These are phyloP conservation scores for Ceyx melanurus DNA, from an alignment of 2,113 vertebrate species.

Conservation along the genomic window DNA sequence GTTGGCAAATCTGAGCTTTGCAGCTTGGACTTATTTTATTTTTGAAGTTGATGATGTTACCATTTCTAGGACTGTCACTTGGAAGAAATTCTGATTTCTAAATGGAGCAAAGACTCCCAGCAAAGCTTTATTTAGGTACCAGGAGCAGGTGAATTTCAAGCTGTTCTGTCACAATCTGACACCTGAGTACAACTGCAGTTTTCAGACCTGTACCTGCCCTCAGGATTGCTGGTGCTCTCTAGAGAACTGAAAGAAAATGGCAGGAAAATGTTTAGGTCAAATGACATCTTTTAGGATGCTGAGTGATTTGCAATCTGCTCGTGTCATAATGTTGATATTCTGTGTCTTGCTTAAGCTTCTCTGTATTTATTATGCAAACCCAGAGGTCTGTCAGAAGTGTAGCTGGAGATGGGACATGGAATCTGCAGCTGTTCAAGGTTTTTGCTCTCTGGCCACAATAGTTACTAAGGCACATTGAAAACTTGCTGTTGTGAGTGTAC, in stretches of 20 bases:
- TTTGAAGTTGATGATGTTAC: neutral
- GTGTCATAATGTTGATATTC: neutral
- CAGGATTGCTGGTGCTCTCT: neutral
- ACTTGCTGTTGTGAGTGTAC: neutral
- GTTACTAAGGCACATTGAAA: conserved; percentile 23
- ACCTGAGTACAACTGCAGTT: rapidly evolving
- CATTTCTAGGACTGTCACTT: neutral
- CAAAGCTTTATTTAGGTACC: neutral
- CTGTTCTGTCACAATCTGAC: neutral
- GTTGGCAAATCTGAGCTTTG: neutral
- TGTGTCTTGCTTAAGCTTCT: conserved; percentile 24
- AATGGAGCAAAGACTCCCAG: neutral
- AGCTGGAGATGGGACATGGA: neutral
- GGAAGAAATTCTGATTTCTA: neutral
- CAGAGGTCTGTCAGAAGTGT: neutral
- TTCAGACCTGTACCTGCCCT: neutral
- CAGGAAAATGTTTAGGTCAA: neutral
- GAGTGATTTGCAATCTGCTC: conserved; percentile 14
- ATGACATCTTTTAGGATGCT: conserved; percentile 8
- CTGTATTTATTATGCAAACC: conserved; percentile 48
- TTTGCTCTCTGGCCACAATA: neutral
- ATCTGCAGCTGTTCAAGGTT: conserved; percentile 59
- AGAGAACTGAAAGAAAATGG: neutral
- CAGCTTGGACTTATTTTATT: neutral
- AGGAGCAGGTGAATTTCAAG: neutral